A percentile compares a stretch with the other conserved stretches of the same genome.
Conservation (phyloP, 2,113 vertebrate species). For the Lophochroa leadbeateri region DNA sequence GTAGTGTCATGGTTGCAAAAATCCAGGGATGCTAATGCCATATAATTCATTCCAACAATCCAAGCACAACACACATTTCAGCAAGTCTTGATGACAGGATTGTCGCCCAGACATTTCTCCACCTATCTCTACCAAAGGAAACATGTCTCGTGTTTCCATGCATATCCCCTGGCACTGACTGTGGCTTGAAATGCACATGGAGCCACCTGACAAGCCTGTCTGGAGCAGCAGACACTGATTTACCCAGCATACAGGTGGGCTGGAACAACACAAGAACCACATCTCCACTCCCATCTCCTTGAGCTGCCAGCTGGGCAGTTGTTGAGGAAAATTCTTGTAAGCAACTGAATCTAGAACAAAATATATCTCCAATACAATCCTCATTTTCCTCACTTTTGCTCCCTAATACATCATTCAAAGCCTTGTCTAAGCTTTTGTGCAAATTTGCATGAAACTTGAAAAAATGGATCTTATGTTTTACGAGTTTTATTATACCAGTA, state of each 20-base stretch:
- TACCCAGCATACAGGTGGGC: background rate
- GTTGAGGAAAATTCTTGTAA: background rate
- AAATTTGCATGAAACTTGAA: background rate
- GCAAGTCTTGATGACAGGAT: background rate
- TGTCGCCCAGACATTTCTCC: background rate
- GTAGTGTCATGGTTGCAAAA: background rate
- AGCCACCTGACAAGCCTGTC: background rate
- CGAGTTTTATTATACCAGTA: background rate
- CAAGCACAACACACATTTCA: background rate
- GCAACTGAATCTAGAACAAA: background rate
- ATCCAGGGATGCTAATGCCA: background rate
- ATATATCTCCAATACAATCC: background rate
- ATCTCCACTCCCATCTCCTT: rapidly evolving
- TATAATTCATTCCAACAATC: background rate
- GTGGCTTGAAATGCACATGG: background rate
- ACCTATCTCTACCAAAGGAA: background rate
- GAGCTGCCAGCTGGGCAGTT: background rate
- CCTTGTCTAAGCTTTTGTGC: background rate
- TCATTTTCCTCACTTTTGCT: background rate
- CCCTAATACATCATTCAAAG: background rate
- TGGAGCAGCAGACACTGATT: background rate
- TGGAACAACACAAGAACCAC: background rate
- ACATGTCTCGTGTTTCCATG: background rate
- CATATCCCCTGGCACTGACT: background rate
- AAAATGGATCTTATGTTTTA: background rate